Evolutionary conservation across 2,113 vertebrate genomes (phyloP).

Genomic region (Platichthys stellatus): DNA sequence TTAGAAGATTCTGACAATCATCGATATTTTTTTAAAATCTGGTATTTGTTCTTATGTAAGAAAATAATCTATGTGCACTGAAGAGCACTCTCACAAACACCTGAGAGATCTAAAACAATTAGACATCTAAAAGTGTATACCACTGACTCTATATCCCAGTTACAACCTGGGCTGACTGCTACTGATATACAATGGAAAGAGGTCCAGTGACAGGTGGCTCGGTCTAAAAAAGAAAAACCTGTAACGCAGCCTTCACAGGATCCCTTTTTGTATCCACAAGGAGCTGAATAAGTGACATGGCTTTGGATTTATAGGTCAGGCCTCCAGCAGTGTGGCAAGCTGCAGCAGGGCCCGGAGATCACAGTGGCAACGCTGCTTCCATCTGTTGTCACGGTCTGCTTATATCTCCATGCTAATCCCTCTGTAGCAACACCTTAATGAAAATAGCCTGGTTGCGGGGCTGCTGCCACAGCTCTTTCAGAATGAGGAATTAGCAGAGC

Average conservation of each 20-base stretch:
- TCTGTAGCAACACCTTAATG: constrained; percentile 61
- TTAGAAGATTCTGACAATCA: too few relatives aligned
- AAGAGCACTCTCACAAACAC: too few relatives aligned
- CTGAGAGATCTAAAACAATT: neutral
- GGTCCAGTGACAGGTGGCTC: constrained; percentile 49
- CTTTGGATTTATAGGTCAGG: constrained; percentile 74
- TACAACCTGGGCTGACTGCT: neutral
- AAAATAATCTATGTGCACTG: too few relatives aligned
- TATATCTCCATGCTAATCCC: constrained; percentile 75
- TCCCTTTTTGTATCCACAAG: constrained; percentile 56
- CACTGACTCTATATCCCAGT: neutral
- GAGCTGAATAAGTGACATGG: constrained; percentile 61
- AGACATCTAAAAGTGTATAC: constrained; percentile 15
- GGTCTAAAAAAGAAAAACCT: constrained; percentile 36
- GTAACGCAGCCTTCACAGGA: constrained; percentile 48
- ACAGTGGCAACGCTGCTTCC: constrained; percentile 65
- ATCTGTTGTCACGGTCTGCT: constrained; percentile 80
- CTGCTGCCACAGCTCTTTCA: constrained; percentile 44
- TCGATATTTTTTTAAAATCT: too few relatives aligned
- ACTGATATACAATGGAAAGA: constrained; percentile 15
- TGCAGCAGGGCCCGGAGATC: constrained; percentile 59
- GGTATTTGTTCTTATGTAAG: too few relatives aligned
- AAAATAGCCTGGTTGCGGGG: constrained; percentile 53
- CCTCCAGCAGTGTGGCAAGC: constrained; percentile 73
- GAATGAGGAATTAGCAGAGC: constrained; percentile 60